Percentiles rank a stretch among this genome's conserved stretches.
phyloP scores from a whole-genome alignment of 2,797 vertebrate species.

The Perodicticus potto region DNA sequence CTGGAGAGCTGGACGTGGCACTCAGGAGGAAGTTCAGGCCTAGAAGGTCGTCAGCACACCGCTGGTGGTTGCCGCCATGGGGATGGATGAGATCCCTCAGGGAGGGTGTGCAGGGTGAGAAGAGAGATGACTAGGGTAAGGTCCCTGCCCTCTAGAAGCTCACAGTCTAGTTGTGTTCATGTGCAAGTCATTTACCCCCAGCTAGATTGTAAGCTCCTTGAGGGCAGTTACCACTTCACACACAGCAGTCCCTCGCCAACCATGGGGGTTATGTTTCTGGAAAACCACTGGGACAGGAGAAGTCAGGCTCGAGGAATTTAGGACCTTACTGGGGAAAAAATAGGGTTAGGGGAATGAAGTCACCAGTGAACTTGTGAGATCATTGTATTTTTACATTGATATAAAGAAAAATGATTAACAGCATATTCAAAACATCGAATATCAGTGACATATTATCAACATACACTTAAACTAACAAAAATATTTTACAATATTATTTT shows the following conservation, averaged over 20 bases:
- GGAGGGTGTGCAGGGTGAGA: constrained; percentile 80
- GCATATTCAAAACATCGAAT: constrained; percentile 40
- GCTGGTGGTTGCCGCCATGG: constrained; percentile 67
- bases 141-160: constrained; percentile 85
- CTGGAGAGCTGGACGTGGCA: neutral
- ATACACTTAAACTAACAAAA: constrained; percentile 26
- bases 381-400: constrained; percentile 60
- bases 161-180: constrained; percentile 85
- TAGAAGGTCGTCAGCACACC: constrained; percentile 67
- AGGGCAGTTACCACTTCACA: constrained; percentile 83
- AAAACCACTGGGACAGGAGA: constrained; percentile 75
- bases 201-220: constrained; percentile 86
- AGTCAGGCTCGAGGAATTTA: constrained; percentile 79
- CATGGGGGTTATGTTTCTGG: constrained; percentile 74
- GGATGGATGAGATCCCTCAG: constrained; percentile 74
- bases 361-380: constrained; percentile 64
- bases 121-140: constrained; percentile 81
- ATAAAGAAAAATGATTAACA: constrained; percentile 53
- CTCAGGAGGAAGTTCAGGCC: constrained; percentile 63
- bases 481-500: constrained; percentile 10
- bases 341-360: constrained; percentile 78
- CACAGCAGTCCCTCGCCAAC: constrained; percentile 78
- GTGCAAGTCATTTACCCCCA: constrained; percentile 81
- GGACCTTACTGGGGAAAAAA: constrained; percentile 79
- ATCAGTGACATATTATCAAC: neutral